Conservation (phyloP, 2,113 vertebrate species). For the Scytalopus superciliaris region DNA sequence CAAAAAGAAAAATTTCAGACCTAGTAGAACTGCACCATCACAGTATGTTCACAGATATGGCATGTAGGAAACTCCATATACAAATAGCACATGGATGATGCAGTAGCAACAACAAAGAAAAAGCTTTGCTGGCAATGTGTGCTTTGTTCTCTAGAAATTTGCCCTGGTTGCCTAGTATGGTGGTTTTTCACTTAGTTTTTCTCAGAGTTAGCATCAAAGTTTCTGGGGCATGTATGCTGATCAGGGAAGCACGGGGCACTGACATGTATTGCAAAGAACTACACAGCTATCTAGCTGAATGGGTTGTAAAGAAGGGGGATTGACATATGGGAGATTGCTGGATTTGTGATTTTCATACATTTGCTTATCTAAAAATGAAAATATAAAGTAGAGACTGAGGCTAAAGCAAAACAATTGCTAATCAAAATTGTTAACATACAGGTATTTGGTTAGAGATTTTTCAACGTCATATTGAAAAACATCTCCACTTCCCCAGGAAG, state of each 20-base stretch:
- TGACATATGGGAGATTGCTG: background rate
- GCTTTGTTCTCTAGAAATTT: background rate
- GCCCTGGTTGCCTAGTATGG: background rate
- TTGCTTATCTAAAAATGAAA: background rate
- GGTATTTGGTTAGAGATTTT: background rate
- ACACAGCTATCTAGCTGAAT: background rate
- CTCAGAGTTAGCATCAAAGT: background rate
- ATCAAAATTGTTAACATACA: background rate
- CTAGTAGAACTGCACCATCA: background rate
- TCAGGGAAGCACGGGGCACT: background rate
- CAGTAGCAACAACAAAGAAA: background rate
- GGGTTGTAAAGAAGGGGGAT: background rate
- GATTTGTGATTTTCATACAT: background rate
- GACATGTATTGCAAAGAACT: background rate
- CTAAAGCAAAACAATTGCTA: background rate
- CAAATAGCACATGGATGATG: background rate
- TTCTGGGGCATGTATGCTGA: background rate
- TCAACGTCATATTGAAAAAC: background rate
- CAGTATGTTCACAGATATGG: background rate
- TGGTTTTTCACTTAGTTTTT: background rate
- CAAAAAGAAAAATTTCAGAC: background rate
- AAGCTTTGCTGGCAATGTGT: background rate
- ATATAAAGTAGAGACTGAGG: background rate
- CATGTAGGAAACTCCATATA: background rate
- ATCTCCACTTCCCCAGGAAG: background rate